Conservation (phyloP, 2,113 vertebrate species). For the Pogonocichla stellata region DNA sequence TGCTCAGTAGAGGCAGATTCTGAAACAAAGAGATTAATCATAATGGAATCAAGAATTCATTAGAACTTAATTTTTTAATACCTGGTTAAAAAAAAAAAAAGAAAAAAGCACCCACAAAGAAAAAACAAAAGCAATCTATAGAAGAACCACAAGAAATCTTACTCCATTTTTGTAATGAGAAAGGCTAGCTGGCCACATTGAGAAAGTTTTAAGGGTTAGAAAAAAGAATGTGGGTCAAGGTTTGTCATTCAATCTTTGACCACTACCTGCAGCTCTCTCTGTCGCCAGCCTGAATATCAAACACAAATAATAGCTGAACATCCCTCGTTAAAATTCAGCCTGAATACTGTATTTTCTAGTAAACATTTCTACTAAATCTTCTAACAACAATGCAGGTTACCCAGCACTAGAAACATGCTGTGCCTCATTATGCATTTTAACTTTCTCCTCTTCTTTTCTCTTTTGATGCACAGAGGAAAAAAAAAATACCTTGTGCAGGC, state of each 20-base stretch:
- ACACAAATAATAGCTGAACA: background rate
- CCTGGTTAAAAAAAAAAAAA: background rate
- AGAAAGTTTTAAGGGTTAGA: background rate
- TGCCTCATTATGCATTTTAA: conserved; percentile 18
- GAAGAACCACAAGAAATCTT: background rate
- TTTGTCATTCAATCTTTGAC: background rate
- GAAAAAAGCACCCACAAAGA: fast-evolving
- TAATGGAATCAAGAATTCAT: background rate
- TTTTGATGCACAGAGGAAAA: background rate
- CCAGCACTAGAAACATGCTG: background rate
- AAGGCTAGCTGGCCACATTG: background rate
- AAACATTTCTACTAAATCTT: background rate
- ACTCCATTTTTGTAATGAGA: background rate
- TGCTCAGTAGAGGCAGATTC: background rate
- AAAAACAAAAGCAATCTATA: background rate
- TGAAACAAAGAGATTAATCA: background rate
- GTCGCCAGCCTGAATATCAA: background rate
- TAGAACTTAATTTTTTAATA: background rate
- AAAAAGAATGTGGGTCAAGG: background rate
- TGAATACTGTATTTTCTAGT: background rate
- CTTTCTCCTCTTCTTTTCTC: background rate
- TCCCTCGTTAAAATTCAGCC: background rate
- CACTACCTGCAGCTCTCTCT: background rate
- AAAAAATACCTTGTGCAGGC: background rate
- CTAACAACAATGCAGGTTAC: background rate